Evolutionary conservation across 1,140 invertebrate genomes (phyloP), one percentile per base, ranked within the genome.

Genomic region (Oreohelix idahoensis): DNA sequence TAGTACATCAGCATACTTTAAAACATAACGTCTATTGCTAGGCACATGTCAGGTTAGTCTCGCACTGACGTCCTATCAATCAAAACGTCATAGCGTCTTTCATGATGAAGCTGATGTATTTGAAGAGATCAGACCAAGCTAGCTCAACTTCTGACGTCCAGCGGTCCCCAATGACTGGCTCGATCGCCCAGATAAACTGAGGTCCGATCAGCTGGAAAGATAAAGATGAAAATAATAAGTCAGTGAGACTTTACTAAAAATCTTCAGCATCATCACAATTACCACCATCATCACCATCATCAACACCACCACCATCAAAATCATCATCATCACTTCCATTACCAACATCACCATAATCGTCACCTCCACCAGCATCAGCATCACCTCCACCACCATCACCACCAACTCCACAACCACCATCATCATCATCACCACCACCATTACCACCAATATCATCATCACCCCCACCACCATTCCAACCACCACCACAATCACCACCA

Each of bases 201-300:
- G 94, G 93, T 20, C 93, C 93, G 49, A 94, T 93, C 70, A 93
- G 88, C 94, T 94, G 90, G 1, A 91, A 91, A n/a, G n/a, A n/a
- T n/a, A n/a, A n/a, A n/a, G n/a, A n/a, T n/a, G n/a, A n/a, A n/a
- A n/a, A n/a, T n/a, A n/a, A n/a, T n/a, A n/a, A n/a, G n/a, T n/a
- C n/a, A n/a, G n/a, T n/a, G n/a, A n/a, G n/a, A n/a, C n/a, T n/a
- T n/a, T n/a, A n/a, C n/a, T n/a, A n/a, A n/a, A n/a, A n/a, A n/a
- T n/a, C n/a, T n/a, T n/a, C n/a, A n/a, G n/a, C n/a, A n/a, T n/a
- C n/a, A n/a, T n/a, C n/a, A n/a, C n/a, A n/a, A n/a, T n/a, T n/a
- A n/a, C n/a, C n/a, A n/a, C n/a, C n/a, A n/a, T n/a, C n/a, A n/a
- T n/a, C n/a, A n/a, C n/a, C n/a, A n/a, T n/a, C n/a, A n/a, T n/a